Evolutionary conservation across 2,797 vertebrate genomes (phyloP), one percentile per base, ranked within the genome.

Genomic region (Sphenopsis melanotis): DNA sequence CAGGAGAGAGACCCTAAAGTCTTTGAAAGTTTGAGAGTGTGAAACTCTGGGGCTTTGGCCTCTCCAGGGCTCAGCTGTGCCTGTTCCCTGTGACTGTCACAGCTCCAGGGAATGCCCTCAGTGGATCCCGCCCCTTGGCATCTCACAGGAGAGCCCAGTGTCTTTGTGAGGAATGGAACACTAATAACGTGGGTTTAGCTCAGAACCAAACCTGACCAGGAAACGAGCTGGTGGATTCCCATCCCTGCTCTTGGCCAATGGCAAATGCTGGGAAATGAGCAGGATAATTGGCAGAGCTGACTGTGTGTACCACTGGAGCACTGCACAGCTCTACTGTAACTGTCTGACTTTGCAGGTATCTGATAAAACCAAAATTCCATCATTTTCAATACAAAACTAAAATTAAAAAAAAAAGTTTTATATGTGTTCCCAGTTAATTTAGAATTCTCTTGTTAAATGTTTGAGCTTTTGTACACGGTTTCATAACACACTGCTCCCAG

Each of bases 1-100:
- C 20, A 89, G 56, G 37, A 36, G 39, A 90, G 79, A 66, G 77
- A 82, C 74, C 79, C 78, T 69, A 47, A 59, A 24, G 83, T 71
- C 94, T 94, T 89, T 70, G 39, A 44, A 93, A 94, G 76, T 96
- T 53, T 60, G 69, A 83, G 42, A 42, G 41, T 24, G 59, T 80
- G 29, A 77, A 87, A 46, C 74, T 49, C 29, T 2, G 4, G 19
- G 32, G 56, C 83, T 86, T 64, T 89, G 77, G 53, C 46, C 64
- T 74, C 30, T 12, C 22, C 11, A 8, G 57, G 52, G 64, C 79
- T 85, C 37, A 59, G 77, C 77, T 55, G 69, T 59, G 83, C 37
- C 29, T 29, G 42, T 36, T 87, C 52, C 9, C n/a, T 22, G 60
- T 9, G 64, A 46, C 46, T 27, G 34, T 55, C 66, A 49, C 50